Conservation (phyloP, 2,888 invertebrate species). For the Eucriotettix oculatus region DNA sequence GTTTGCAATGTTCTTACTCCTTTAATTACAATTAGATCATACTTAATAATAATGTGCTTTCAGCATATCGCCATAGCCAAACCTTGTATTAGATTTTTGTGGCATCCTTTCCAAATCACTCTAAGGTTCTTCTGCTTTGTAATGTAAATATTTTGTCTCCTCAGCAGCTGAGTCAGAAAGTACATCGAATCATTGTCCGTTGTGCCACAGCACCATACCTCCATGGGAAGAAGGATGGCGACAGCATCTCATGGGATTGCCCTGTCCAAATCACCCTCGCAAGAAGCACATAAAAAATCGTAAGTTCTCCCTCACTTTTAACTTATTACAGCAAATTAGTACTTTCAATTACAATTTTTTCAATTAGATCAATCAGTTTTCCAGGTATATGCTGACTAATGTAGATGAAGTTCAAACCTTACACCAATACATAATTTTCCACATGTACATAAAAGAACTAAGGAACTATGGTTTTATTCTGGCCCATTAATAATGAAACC, state of each 20-base stretch:
- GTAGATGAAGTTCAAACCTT: too few relatives aligned
- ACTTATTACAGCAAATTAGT: neutral
- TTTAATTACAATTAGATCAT: too few relatives aligned
- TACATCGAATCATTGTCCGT: slow-evolving; percentile 67
- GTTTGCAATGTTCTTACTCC: too few relatives aligned
- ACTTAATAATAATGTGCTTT: too few relatives aligned
- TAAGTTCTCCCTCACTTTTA: neutral
- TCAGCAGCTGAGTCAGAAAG: slow-evolving; percentile 30
- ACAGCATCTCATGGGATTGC: slow-evolving; percentile 47
- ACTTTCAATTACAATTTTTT: too few relatives aligned
- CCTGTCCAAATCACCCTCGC: slow-evolving; percentile 25
- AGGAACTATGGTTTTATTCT: too few relatives aligned
- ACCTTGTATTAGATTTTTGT: neutral
- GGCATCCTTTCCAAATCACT: neutral
- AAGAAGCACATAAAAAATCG: slow-evolving; percentile 16
- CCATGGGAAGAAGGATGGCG: slow-evolving; percentile 62
- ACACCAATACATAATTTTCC: too few relatives aligned
- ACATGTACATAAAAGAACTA: too few relatives aligned
- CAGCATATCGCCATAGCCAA: neutral
- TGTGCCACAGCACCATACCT: slow-evolving; percentile 65
- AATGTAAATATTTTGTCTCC: neutral
- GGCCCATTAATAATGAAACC: too few relatives aligned
- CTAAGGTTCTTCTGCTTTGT: neutral
- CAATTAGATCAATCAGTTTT: too few relatives aligned
- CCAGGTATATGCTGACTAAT: too few relatives aligned